phyloP scores from a whole-genome alignment of 2,113 vertebrate species.

The Lanius collurio region DNA sequence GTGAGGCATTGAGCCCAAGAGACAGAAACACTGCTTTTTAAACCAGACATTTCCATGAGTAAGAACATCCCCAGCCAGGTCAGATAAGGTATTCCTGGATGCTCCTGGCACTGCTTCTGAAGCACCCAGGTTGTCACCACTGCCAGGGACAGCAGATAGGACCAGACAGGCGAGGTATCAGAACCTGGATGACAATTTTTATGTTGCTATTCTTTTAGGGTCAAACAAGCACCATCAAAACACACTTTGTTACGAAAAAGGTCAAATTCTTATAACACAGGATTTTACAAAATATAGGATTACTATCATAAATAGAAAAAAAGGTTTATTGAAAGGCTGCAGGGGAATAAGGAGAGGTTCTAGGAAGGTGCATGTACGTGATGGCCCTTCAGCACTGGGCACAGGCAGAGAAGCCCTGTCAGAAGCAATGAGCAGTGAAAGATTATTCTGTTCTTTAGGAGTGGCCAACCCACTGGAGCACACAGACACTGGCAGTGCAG shows the following conservation, averaged over 20 bases:
- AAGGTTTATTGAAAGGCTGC: neutral
- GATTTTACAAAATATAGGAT: neutral
- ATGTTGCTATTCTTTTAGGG: neutral
- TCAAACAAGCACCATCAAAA: neutral
- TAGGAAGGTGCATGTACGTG: fast-evolving
- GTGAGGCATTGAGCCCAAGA: neutral
- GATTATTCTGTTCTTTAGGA: neutral
- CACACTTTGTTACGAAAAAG: neutral
- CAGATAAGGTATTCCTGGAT: neutral
- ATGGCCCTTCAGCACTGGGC: neutral
- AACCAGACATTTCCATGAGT: neutral
- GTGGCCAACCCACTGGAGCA: neutral
- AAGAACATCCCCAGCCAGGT: neutral
- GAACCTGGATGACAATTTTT: neutral
- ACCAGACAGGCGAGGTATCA: neutral
- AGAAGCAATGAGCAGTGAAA: neutral
- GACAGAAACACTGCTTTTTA: neutral
- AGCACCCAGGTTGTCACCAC: neutral
- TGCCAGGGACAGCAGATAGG: neutral
- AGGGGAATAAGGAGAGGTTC: neutral
- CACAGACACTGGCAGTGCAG: neutral
- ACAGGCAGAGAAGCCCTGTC: neutral
- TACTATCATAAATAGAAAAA: neutral
- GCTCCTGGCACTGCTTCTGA: neutral
- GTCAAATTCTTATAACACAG: neutral